Evolutionary conservation across 2,888 invertebrate genomes (phyloP), one percentile per base, ranked within the genome.

Genomic region (Melieria crassipennis): DNA sequence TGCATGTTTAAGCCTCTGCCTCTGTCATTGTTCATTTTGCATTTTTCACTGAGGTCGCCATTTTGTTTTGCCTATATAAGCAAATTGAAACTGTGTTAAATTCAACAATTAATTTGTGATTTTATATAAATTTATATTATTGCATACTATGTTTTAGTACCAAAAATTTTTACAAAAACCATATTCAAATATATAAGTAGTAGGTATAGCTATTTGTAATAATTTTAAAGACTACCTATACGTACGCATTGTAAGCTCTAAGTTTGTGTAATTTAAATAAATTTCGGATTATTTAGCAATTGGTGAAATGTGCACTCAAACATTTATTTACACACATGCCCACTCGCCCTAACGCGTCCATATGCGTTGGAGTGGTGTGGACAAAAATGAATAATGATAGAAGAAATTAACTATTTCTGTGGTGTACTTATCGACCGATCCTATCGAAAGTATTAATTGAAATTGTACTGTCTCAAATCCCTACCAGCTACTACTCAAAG

Each of bases 11-110:
- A 30, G 30, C 3, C 30, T 30, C 30, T 30, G 30, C 30, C 30
- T 30, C 30, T 30, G 30, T 30, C 30, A 30, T 30, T 30, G 30
- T 30, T 30, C 3, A 30, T 30, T 30, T 30, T 30, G 30, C 30
- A 30, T 30, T 30, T 30, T 30, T 30, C 30, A 30, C 30, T 30
- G 30, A 30, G 30, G 30, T 30, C 30, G 30, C 30, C 30, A 30
- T 30, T 30, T 30, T 30, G 30, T 30, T 30, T 50, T 50, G n/a
- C 50, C 9, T 4, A 50, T 11, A 7, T 11, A 43, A 42, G 13
- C 11, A 42, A 64, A 64, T 42, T 52, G 57, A 43, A 43, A 16
- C 64, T 64, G 52, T 64, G 64, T 64, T 64, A 64, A 55, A 55
- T 7, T 11, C 6, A 7, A 6, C 11, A 48, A 13, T 45, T 64